A percentile compares a stretch with the other conserved stretches of the same genome.
These are phyloP conservation scores for Melinaea menophilus DNA, from an alignment of 2,888 invertebrate genomes.

Conservation along the genomic window DNA sequence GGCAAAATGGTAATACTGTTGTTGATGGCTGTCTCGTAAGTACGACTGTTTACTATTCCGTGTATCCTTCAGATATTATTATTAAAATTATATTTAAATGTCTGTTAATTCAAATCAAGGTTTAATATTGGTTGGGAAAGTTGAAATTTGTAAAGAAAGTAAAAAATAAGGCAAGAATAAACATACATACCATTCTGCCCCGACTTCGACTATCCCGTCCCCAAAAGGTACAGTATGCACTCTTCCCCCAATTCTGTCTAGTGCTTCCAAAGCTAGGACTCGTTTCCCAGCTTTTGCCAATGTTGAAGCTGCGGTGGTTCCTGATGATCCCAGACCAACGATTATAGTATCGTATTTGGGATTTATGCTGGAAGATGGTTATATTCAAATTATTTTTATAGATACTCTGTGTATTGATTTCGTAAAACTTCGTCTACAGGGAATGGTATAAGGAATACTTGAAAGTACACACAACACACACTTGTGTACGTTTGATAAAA, in stretches of 20 bases:
- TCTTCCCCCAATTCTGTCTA: slow-evolving; percentile 39
- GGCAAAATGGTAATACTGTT: slow-evolving; percentile 46
- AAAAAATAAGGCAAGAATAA: no score
- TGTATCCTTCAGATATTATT: slow-evolving; percentile 51
- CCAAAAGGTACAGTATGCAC: slow-evolving; percentile 55
- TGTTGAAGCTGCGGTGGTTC: slow-evolving; percentile 47
- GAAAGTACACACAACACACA: no score
- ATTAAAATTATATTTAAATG: no score
- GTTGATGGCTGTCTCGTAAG: slow-evolving; percentile 45
- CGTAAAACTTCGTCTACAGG: no score
- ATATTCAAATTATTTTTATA: no score
- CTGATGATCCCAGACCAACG: slow-evolving; percentile 54
- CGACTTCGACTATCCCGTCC: slow-evolving; percentile 56
- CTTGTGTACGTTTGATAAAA: no score
- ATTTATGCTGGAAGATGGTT: no score
- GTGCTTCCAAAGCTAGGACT: slow-evolving; percentile 56
- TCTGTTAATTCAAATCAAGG: neutral
- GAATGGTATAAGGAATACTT: no score
- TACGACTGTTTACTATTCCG: slow-evolving; percentile 44
- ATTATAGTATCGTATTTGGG: slow-evolving; percentile 53
- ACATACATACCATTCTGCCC: slow-evolving; percentile 58
- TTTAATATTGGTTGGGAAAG: no score
- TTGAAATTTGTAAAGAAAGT: no score
- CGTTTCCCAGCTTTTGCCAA: slow-evolving; percentile 47
- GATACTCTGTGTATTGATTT: no score